These are phyloP conservation scores for Argopecten irradians DNA, from an alignment of 1,140 invertebrate species.

Conservation along the genomic window DNA sequence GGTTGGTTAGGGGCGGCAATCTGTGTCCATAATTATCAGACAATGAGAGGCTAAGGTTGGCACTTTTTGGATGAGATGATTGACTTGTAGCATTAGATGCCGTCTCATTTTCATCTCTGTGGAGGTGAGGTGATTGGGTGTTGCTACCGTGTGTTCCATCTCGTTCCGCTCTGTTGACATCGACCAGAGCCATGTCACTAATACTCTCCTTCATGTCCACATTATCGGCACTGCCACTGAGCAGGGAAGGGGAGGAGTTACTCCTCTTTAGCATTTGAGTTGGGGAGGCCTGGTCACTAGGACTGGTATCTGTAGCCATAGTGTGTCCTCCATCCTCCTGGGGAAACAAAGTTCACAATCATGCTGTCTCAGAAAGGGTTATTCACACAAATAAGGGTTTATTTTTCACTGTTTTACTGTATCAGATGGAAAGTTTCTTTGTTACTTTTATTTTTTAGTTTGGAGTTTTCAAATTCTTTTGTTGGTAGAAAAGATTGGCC, in stretches of 20 bases:
- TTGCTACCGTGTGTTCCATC: background rate
- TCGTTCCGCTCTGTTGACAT: slow-evolving; percentile 8
- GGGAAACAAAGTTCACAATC: background rate
- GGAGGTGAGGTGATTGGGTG: background rate
- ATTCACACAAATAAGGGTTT: too few relatives aligned
- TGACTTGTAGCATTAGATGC: background rate
- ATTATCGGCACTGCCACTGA: slow-evolving; percentile 53
- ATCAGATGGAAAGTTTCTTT: too few relatives aligned
- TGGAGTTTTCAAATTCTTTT: too few relatives aligned
- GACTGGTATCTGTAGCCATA: background rate
- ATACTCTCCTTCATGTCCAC: slow-evolving; percentile 51
- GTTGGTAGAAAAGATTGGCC: too few relatives aligned
- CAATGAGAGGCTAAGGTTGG: background rate
- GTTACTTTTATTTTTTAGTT: too few relatives aligned
- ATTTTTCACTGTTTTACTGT: too few relatives aligned
- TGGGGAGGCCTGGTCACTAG: background rate
- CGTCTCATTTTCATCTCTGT: slow-evolving; percentile 37
- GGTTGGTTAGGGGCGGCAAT: background rate
- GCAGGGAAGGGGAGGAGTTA: slow-evolving; percentile 63
- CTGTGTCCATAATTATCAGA: background rate
- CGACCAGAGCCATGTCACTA: slow-evolving; percentile 39
- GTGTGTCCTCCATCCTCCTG: slow-evolving; percentile 20
- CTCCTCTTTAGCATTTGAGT: slow-evolving; percentile 53
- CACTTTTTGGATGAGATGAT: background rate
- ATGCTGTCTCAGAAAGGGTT: background rate